phyloP scores from a whole-genome alignment of 2,113 vertebrate genomes.

The Hemiscyllium ocellatum region DNA sequence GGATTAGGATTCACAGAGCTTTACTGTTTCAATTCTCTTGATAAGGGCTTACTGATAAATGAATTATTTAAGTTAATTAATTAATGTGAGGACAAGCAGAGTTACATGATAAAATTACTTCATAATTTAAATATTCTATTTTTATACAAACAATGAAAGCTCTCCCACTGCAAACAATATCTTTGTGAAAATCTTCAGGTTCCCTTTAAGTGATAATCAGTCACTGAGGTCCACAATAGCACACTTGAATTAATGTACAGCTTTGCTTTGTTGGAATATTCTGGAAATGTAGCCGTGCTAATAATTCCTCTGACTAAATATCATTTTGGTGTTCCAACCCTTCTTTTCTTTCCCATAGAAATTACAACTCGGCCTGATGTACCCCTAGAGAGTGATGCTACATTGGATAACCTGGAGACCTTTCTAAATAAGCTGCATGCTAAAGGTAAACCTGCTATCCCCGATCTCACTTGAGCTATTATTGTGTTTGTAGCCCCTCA shows the following conservation, averaged over 20 bases:
- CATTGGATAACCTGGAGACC: conserved; percentile 68
- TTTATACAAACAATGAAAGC: background rate
- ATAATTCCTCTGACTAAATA: background rate
- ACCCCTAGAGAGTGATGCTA: conserved; percentile 62
- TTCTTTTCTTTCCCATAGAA: conserved; percentile 47
- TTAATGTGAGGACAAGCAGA: background rate
- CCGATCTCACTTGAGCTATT: background rate
- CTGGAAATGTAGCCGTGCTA: background rate
- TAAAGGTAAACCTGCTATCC: conserved; percentile 52
- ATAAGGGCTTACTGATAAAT: too few species aligned
- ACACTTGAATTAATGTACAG: background rate
- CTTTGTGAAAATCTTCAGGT: background rate
- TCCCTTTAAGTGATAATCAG: too few species aligned
- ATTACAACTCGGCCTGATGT: conserved; percentile 56
- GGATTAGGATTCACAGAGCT: background rate
- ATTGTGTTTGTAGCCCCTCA: background rate
- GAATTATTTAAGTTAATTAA: too few species aligned
- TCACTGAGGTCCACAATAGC: background rate
- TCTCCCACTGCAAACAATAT: background rate
- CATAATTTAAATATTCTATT: background rate
- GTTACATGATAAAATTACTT: background rate
- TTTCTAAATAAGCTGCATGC: conserved; percentile 66
- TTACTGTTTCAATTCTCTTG: background rate
- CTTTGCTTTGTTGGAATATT: background rate
- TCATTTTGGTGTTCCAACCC: background rate